Base-by-base conservation (phyloP, 2,113 vertebrate genomes). In the Elachura formosa region DNA sequence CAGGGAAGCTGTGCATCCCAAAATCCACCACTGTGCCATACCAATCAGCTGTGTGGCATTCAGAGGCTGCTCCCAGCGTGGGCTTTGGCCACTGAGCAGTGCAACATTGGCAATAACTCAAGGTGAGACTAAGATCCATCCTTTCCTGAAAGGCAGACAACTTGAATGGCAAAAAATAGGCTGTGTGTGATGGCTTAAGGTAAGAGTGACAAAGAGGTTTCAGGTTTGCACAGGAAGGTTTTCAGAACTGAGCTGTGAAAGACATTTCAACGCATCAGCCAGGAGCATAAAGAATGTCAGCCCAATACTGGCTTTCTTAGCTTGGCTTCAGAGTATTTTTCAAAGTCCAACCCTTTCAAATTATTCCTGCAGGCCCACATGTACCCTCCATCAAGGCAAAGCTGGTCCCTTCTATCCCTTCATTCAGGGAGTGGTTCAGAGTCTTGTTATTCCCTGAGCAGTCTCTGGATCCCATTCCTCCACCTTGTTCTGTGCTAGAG, bases 161-260 rank as follows among this genome's bases (percentile, higher is more conserved):
- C 14, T 5, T 14, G 4, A 78, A 72, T 10, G 13, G 34, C 38
- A 86, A 46, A 48, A 89, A 79, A 40, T 1, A 17, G 33, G 17
- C 15, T 14, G 0, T 24, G 34, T 45, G 9, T 5, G 14, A 18
- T 38, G 8, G 13, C 20, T 55, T 24, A 26, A 4, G 38, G 34
- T 15, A 14, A 18, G 12, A 73, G 29, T 31, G 64, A n/a, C 63
- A 80, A 59, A 59, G 22, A 34, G 14, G 29, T 41, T 73, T n/a
- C 36, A 13, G 31, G 54, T n/a, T 54, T 68, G 33, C 64, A 77
- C 11, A n/a, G 38, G 25, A 80, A 67, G 9, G 19, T 15, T 76
- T 87, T 80, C 52, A 76, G 86, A 92, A 22, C 68, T 22, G 49
- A 83, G 36, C 17, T 49, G 36, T 14, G 33, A 76, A 67, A 80